phyloP scores from a whole-genome alignment of 37 sponge, comb jelly and placozoan species.

The Diacarnus erythraeanus region DNA sequence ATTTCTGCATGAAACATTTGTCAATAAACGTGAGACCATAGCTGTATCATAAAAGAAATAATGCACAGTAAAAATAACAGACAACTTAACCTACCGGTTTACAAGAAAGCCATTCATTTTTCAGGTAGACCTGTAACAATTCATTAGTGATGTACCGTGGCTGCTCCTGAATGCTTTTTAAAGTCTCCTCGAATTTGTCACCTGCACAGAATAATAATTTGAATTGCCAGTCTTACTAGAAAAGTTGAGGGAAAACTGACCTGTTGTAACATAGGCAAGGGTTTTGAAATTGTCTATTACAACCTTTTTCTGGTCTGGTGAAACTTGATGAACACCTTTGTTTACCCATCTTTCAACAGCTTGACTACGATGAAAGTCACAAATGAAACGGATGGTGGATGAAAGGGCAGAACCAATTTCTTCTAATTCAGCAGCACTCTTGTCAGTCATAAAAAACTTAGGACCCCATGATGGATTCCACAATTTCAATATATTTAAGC shows the following conservation, averaged over 20 bases:
- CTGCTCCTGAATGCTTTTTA: not conserved
- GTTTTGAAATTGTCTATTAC: too few relatives aligned
- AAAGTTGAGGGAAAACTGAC: too few relatives aligned
- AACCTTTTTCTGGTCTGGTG: not conserved
- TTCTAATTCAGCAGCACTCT: too few relatives aligned
- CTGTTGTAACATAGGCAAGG: not conserved
- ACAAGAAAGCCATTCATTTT: conserved; percentile 26
- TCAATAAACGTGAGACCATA: not conserved
- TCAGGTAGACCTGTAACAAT: conserved; percentile 15
- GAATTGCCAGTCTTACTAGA: not conserved
- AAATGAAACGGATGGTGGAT: too few relatives aligned
- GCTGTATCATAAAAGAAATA: conserved; percentile 1
- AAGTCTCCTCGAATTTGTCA: not conserved
- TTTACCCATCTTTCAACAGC: not conserved
- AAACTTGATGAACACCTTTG: not conserved
- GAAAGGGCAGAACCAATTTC: too few relatives aligned
- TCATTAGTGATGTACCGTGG: conserved; percentile 4
- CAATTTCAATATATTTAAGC: too few relatives aligned
- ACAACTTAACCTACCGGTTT: not conserved
- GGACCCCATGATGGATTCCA: too few relatives aligned
- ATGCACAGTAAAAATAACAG: not conserved
- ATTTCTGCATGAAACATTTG: not conserved
- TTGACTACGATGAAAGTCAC: too few relatives aligned
- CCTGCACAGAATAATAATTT: not conserved
- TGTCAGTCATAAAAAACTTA: too few relatives aligned